Evolutionary conservation across 1,140 invertebrate genomes (phyloP).

Genomic region (Oreohelix idahoensis): DNA sequence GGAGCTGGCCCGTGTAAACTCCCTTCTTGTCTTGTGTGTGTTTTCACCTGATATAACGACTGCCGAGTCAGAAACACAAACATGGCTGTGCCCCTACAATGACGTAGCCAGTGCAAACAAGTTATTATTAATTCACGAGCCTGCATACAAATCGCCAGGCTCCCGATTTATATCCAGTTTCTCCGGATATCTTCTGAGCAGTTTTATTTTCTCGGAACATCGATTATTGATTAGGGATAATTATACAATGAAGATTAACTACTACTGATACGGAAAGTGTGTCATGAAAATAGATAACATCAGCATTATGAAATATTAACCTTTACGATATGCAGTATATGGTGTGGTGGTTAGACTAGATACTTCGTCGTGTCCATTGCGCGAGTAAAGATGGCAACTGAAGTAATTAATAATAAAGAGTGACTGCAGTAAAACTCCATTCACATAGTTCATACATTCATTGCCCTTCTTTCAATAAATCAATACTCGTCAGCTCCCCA

Average conservation of each 20-base stretch:
- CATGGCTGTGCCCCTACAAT: background rate
- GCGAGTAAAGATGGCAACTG: too few species aligned
- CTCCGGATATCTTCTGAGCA: background rate
- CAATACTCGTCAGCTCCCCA: too few species aligned
- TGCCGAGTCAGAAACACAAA: background rate
- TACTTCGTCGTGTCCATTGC: too few species aligned
- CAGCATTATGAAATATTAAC: background rate
- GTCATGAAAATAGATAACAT: background rate
- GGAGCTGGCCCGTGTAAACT: background rate
- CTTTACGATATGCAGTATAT: too few species aligned
- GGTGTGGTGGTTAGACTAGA: too few species aligned
- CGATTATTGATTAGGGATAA: background rate
- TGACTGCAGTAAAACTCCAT: too few species aligned
- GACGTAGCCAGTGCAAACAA: background rate
- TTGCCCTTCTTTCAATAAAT: too few species aligned
- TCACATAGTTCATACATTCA: too few species aligned
- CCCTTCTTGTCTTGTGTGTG: background rate
- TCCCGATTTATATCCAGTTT: background rate
- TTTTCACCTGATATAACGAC: background rate
- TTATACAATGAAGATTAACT: background rate
- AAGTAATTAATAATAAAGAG: too few species aligned
- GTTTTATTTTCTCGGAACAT: background rate
- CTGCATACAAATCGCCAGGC: background rate
- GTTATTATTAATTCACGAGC: constrained; percentile 28
- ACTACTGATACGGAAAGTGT: background rate